Base-by-base conservation (phyloP, 2,113 vertebrate genomes). In the Barnardius zonarius region DNA sequence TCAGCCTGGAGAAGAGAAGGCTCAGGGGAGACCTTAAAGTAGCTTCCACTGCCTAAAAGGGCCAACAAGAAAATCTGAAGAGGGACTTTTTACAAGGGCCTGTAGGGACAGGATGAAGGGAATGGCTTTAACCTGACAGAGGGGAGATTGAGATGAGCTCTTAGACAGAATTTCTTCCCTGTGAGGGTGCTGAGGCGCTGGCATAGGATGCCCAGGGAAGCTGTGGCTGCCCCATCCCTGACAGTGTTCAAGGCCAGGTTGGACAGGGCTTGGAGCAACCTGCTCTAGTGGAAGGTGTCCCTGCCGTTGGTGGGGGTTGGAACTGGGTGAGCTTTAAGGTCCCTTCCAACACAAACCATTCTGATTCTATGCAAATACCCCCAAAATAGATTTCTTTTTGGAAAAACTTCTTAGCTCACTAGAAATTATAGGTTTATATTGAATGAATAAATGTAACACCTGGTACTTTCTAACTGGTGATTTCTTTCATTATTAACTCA, bases 401-500 rank as follows among this genome's bases (percentile, higher is more conserved):
- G 24, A 91, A 83, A 76, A 94, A 17, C 18, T 22, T 83, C 51
- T 75, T 83, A 31, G 35, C 31, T 35, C 28, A 16, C 75, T 93
- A 80, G 37, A 90, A 91, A 73, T 91, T 73, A 33, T 4, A n/a
- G 35, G 14, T 78, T 94, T 41, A 15, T 84, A 44, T 90, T 91
- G 89, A 90, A 2, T 76, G 37, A 80, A 48, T 57, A 84, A 92
- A 78, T 66, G 8, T 22, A 54, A 33, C 62, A 67, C 57, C 37
- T 75, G 28, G 17, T 83, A 37, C 51, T 86, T 96, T 88, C 88
- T 63, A 76, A 75, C 61, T 83, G 82, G 15, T 63, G 7, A 28
- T 86, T 95, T 91, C 14, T 96, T 93, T 70, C 13, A 28, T 85
- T 77, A 44, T 84, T 88, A 93, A 61, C 13, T 83, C 73, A 68